Conservation (phyloP, 2,113 vertebrate species). For the Monarcha castaneiventris region DNA sequence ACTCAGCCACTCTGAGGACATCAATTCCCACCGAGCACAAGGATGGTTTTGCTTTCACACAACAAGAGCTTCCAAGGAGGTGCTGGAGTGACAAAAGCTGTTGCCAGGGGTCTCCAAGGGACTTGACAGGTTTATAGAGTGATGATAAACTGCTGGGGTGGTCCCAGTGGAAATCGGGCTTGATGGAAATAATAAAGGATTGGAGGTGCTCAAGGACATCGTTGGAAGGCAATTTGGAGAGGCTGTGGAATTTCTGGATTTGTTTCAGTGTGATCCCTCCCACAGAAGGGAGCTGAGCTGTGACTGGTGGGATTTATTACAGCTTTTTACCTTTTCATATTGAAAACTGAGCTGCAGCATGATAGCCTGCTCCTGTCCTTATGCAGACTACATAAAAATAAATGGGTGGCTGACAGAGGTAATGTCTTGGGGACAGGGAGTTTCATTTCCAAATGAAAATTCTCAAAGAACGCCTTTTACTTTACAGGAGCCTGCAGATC, state of each 20-base stretch:
- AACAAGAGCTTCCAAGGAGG: neutral
- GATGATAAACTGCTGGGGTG: neutral
- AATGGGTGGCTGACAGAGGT: neutral
- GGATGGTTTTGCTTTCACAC: neutral
- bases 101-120: conserved; percentile 19
- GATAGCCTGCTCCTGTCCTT: neutral
- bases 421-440: neutral
- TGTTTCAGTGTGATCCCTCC: neutral
- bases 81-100: neutral
- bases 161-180: neutral
- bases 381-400: neutral
- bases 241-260: neutral
- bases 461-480: neutral
- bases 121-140: conserved; percentile 15
- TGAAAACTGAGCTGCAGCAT: neutral
- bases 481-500: neutral
- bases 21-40: neutral
- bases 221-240: neutral
- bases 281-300: neutral
- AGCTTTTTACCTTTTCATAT: neutral
- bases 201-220: conserved; percentile 6
- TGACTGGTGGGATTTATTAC: neutral
- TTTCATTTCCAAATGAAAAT: neutral
- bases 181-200: neutral
- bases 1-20: neutral